These are phyloP conservation scores for Teleogryllus oceanicus DNA, from an alignment of 2,888 invertebrate genomes.

Conservation along the genomic window DNA sequence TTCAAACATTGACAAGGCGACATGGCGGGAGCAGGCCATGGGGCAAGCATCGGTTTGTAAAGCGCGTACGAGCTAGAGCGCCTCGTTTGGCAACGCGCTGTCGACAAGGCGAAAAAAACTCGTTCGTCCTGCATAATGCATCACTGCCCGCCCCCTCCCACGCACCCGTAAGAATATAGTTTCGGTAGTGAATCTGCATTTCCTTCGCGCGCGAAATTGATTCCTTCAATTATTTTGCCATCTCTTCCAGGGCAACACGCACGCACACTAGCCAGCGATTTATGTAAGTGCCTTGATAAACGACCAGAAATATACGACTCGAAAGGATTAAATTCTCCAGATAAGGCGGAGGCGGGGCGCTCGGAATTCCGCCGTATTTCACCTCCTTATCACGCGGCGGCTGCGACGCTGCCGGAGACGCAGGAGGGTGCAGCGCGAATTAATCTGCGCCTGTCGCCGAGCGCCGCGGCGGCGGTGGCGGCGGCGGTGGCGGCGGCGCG, in stretches of 20 bases:
- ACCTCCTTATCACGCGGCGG: not conserved
- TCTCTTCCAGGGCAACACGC: not conserved
- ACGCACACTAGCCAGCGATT: not conserved
- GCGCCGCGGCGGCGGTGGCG: not conserved
- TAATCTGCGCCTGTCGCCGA: constrained; percentile 9
- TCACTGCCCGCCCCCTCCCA: no score
- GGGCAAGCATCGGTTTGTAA: no score
- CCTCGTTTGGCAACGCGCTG: no score
- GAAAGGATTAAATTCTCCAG: constrained; percentile 18
- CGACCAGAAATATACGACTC: constrained; percentile 4
- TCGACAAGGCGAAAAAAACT: no score
- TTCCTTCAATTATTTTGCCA: not conserved
- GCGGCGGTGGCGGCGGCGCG: not conserved
- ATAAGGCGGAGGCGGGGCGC: not conserved
- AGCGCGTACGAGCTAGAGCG: no score
- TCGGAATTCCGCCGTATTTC: constrained; percentile 3
- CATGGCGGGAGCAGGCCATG: no score
- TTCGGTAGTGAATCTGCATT: not conserved
- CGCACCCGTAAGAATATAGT: no score
- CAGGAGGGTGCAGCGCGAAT: constrained; percentile 3
- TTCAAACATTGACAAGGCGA: no score
- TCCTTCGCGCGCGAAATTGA: not conserved
- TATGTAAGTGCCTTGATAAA: constrained; percentile 11
- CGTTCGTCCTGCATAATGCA: no score
- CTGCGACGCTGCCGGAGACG: not conserved